Conservation (phyloP, 35 echinoderm and acorn worm genomes). For the Chiridota heheva region DNA sequence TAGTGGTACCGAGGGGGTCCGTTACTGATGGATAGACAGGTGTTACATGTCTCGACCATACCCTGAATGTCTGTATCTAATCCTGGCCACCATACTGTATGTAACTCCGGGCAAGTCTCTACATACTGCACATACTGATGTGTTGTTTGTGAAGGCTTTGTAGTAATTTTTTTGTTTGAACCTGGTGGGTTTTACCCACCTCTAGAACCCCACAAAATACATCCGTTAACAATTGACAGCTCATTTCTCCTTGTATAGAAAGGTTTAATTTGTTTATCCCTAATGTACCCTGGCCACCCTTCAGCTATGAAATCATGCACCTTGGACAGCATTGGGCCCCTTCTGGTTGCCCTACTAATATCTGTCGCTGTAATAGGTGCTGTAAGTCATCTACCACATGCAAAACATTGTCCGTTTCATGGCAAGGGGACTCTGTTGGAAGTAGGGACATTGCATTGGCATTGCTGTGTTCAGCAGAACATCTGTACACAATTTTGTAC, state of each 20-base stretch:
- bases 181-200: not conserved
- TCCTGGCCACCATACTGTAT: slow-evolving; percentile 13
- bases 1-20: slow-evolving; percentile 1
- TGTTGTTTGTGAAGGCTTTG: slow-evolving; percentile 23
- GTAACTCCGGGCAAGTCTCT: slow-evolving; percentile 15
- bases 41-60: slow-evolving; percentile 2
- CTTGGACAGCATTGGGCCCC: not conserved
- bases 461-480: slow-evolving; percentile 21
- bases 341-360: slow-evolving; percentile 6
- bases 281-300: slow-evolving; percentile 9
- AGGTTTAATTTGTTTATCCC: slow-evolving; percentile 34
- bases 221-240: not conserved
- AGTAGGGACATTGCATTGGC: slow-evolving; percentile 31
- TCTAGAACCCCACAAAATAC: slow-evolving; percentile 26
- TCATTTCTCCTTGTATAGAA: slow-evolving; percentile 14
- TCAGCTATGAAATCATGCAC: not conserved
- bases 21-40: slow-evolving; percentile 17
- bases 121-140: slow-evolving; percentile 1
- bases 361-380: slow-evolving; percentile 35
- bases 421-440: not conserved
- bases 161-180: slow-evolving; percentile 14
- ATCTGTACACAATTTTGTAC: slow-evolving; percentile 34
- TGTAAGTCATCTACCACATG: not conserved
- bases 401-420: not conserved
- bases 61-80: slow-evolving; percentile 1